Percentiles rank a stretch among this genome's conserved stretches.
Conservation (phyloP, 2,113 vertebrate species). For the Oncorhynchus nerka region DNA sequence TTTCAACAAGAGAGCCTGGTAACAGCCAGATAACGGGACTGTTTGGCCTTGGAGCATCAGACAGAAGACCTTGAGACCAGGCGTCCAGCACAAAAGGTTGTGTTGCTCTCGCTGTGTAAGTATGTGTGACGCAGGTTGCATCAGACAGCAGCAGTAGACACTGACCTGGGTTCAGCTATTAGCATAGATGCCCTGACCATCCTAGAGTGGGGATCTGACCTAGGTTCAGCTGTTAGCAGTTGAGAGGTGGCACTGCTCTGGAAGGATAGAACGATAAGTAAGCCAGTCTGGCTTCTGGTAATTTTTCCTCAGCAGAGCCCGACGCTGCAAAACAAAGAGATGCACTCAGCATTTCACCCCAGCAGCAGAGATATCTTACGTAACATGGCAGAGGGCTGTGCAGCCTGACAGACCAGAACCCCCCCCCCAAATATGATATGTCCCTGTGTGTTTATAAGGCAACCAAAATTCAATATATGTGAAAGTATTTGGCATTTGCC, state of each 20-base stretch:
- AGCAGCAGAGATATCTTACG: constrained; percentile 43
- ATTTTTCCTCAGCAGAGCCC: constrained; percentile 33
- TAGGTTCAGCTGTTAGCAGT: neutral
- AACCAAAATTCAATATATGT: neutral
- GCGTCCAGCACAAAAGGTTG: neutral
- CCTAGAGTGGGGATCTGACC: neutral
- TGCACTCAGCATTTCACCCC: constrained; percentile 20
- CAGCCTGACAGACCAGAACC: constrained; percentile 16
- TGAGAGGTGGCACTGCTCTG: neutral
- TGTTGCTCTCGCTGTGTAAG: neutral
- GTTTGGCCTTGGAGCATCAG: no score
- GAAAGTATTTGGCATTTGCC: no score
- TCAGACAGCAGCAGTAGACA: neutral
- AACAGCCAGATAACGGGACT: neutral
- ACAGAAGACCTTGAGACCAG: neutral
- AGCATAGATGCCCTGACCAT: no score
- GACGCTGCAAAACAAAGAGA: constrained; percentile 7
- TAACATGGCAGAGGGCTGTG: constrained; percentile 39
- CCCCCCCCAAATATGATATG: constrained; percentile 9
- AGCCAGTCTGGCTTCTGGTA: constrained; percentile 36
- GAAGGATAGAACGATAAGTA: constrained; percentile 34
- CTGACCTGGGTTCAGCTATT: no score
- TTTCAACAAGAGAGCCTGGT: no score
- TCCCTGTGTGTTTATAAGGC: neutral
- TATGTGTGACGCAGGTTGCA: constrained; percentile 2